phyloP scores from a whole-genome alignment of 2,888 invertebrate genomes.

The Dolomedes plantarius region DNA sequence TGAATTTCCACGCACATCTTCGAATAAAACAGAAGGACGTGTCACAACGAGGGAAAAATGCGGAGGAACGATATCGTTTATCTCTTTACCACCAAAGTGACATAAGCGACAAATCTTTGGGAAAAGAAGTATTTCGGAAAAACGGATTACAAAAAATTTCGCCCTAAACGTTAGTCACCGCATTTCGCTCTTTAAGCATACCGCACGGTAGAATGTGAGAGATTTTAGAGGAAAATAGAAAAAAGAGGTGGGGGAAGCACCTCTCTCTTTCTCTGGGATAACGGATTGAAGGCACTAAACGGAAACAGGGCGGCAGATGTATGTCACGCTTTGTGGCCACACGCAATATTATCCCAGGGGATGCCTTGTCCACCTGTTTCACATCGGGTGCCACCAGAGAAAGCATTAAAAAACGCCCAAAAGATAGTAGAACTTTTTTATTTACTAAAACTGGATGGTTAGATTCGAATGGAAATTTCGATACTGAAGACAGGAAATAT shows the following conservation, averaged over 20 bases:
- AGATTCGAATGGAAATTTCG: slow-evolving; percentile 11
- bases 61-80: background rate
- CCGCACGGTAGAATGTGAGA: slow-evolving; percentile 38
- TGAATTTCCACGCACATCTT: background rate
- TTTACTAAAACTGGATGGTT: slow-evolving; percentile 12
- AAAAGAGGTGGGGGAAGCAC: slow-evolving; percentile 2
- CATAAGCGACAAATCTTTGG: slow-evolving; percentile 15
- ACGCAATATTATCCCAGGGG: slow-evolving; percentile 64
- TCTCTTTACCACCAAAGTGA: slow-evolving; percentile 3
- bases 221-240: slow-evolving; percentile 36
- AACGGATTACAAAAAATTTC: slow-evolving; percentile 9
- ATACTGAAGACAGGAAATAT: slow-evolving; percentile 11
- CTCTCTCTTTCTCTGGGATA: slow-evolving; percentile 30
- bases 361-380: slow-evolving; percentile 68
- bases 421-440: background rate
- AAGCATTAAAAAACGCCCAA: slow-evolving; percentile 10
- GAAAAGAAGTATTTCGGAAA: slow-evolving; percentile 15
- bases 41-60: background rate
- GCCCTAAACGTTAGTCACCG: slow-evolving; percentile 37
- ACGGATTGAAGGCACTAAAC: slow-evolving; percentile 63
- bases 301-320: slow-evolving; percentile 64
- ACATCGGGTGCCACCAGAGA: slow-evolving; percentile 39
- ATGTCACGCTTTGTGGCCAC: slow-evolving; percentile 63
- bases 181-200: slow-evolving; percentile 45
- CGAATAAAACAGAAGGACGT: background rate